Evolutionary conservation across 2,888 invertebrate species (phyloP).

Genomic region (Venusia cambrica): DNA sequence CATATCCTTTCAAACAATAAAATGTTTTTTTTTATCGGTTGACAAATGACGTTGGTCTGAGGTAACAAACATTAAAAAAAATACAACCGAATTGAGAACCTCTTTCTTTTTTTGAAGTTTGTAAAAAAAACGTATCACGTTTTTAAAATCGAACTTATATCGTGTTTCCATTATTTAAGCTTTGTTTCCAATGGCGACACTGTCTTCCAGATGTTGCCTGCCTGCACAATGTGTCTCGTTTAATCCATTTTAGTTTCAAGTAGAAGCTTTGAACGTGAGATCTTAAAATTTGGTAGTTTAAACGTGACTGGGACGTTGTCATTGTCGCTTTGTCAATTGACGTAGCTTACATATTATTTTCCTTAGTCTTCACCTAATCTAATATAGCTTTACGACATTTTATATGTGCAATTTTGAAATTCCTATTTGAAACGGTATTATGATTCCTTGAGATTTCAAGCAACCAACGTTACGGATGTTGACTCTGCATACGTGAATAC

Average conservation of each 20-base stretch:
- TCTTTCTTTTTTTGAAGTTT: no score
- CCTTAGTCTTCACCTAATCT: slow-evolving; percentile 34
- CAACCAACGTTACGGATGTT: slow-evolving; percentile 13
- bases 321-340: slow-evolving; percentile 43
- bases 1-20: no score
- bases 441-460: slow-evolving; percentile 25
- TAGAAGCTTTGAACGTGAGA: slow-evolving; percentile 36
- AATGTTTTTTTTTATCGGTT: no score
- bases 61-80: no score
- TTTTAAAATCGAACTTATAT: no score
- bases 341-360: slow-evolving; percentile 47
- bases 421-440: slow-evolving; percentile 39
- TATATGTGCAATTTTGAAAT: slow-evolving; percentile 49
- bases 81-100: no score
- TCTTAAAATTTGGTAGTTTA: slow-evolving; percentile 49
- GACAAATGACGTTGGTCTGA: no score
- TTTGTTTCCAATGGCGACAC: slow-evolving; percentile 1
- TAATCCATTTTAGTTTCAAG: slow-evolving; percentile 29
- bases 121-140: no score
- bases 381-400: slow-evolving; percentile 36
- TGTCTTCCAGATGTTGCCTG: slow-evolving; percentile 19
- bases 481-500: slow-evolving; percentile 10
- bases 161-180: no score
- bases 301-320: slow-evolving; percentile 37
- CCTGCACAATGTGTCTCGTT: slow-evolving; percentile 20